Base-by-base conservation (phyloP, 2,888 invertebrate genomes). In the Pandemis corylana region DNA sequence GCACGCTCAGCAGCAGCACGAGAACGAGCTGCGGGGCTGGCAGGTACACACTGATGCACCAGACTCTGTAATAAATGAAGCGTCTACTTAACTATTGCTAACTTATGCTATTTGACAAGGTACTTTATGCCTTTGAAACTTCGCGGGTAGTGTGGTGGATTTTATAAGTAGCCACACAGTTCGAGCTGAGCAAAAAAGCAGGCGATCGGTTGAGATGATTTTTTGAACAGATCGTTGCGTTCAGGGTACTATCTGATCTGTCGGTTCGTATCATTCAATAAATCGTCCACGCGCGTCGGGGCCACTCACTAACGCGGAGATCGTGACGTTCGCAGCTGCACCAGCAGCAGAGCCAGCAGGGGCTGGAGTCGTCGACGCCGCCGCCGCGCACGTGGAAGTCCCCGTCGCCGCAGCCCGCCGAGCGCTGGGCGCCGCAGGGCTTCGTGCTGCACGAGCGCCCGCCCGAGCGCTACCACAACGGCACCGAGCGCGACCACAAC, bases 371-470 rank as follows among this genome's bases (percentile, higher is more conserved):
- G 42, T n/a, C 41, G n/a, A 7, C 44, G 44, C 83, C 85, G 44
- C 83, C 85, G 7, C 85, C 91, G 78, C 91, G 90, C 77, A 87
- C 91, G 76, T 92, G 93, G 90, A 90, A 89, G 77, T 91, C 92
- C 20, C 93, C 94, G 15, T 56, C 42, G 15, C 42, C 41, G 44
- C 44, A 41, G 44, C 83, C 86, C 6, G 85, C 93, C 49, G 94
- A 91, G 77, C 91, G 90, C 77, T 92, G 93, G 90, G 90, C 89
- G 77, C 91, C 95, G 68, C 95, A 95, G 82, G 96, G 96, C 66
- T 97, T 97, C 90, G 93, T 96, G 77, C 92, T 97, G 71, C 96
- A 96, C 87, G 96, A 96, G 76, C 91, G 95, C 96, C 85, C 96
- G 96, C 68, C 95, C 73, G 96, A 96, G 80, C 94, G 94, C 79